Conservation (phyloP, 2,113 vertebrate genomes). For the Lota lota region DNA sequence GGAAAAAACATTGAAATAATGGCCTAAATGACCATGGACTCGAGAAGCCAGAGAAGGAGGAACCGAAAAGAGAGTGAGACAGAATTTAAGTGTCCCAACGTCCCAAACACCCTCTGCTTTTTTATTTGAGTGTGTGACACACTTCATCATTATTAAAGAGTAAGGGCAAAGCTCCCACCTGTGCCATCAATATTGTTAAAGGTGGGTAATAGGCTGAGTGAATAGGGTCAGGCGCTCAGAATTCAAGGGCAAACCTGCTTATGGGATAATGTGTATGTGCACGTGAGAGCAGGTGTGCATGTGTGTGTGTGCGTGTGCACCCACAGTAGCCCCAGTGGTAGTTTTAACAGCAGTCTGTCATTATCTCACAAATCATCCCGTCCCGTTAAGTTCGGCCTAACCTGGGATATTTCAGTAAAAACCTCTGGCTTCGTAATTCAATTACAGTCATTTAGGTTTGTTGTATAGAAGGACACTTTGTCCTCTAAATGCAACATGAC, state of each 20-base stretch:
- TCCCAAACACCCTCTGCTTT: neutral
- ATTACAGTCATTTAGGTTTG: neutral
- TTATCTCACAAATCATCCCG: neutral
- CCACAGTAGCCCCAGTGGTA: neutral
- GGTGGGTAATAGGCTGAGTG: neutral
- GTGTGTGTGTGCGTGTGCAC: neutral
- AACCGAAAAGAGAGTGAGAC: no score
- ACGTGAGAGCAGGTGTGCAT: neutral
- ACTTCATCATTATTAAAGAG: neutral
- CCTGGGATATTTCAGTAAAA: neutral
- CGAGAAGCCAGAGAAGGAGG: no score
- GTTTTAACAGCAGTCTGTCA: neutral
- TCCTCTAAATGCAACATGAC: neutral
- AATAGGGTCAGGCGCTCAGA: neutral
- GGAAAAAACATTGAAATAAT: no score
- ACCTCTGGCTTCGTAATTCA: neutral
- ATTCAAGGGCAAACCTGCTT: neutral
- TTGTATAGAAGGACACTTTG: neutral
- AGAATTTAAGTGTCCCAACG: no score
- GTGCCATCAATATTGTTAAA: conserved; percentile 1
- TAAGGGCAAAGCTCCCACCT: neutral
- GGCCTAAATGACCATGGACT: no score
- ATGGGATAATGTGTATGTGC: neutral
- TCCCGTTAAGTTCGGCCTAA: neutral
- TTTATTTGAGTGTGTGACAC: neutral